Base-by-base conservation (phyloP, 2,888 invertebrate species). In the Notodonta dromedarius region DNA sequence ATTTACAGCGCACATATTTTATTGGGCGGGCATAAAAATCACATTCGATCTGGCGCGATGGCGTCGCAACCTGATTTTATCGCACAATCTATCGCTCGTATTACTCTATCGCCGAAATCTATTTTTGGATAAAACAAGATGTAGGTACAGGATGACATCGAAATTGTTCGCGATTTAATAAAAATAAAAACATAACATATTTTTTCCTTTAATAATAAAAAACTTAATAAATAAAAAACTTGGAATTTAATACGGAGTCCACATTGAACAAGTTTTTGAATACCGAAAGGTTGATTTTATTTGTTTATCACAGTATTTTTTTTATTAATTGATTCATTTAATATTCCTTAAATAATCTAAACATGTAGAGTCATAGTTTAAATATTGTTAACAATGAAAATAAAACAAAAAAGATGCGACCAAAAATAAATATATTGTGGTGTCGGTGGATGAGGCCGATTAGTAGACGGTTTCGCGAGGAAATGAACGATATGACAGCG, bases 401-500 rank as follows among this genome's bases (percentile, higher is more conserved):
- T n/a, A n/a, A n/a, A n/a, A n/a, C n/a, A n/a, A 62, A 66, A 60
- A 54, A 56, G 40, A 24, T 57, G 58, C 52, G 63, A 59, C 67
- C 63, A 69, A 51, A 57, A 67, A 65, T 63, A 61, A 70, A 69
- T 63, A 68, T 56, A 59, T 56, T 63, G 60, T 70, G 69, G 67
- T 71, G 65, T 70, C 71, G 63, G 63, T 70, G 70, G 71, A 76
- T 74, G 74, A 62, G 57, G 32, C 52, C 69, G 73, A 77, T 74
- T 74, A 74, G 67, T 61, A 67, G 66, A 72, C 60, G 63, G 67
- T 62, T 64, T 64, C 7, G 40, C 70, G 69, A 73, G 80, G 82
- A 81, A 80, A 81, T 81, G 80, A 77, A 72, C 73, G 72, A 78
- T 78, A 78, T 76, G 75, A 77, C 70, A 61, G 74, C 62, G 67